A percentile compares a stretch with the other conserved stretches of the same genome.
Conservation (phyloP, 2,797 vertebrate species). For the Danionella dracula region DNA sequence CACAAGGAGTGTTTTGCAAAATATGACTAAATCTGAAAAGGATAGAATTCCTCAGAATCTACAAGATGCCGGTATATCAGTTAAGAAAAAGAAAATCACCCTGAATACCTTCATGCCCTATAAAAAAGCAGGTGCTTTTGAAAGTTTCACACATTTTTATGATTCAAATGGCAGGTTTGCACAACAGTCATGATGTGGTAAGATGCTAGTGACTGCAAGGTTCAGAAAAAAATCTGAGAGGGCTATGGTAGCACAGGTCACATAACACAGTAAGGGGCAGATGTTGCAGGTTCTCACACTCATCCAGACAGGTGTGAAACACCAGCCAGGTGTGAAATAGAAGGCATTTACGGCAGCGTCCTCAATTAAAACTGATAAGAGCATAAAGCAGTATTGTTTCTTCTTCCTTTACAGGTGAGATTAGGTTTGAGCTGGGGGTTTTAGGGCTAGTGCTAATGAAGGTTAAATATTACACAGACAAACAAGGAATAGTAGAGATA, state of each 20-base stretch:
- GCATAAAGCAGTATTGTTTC: constrained; percentile 21
- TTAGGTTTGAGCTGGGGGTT: background rate
- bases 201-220: too few species aligned
- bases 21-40: constrained; percentile 10
- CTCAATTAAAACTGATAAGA: constrained; percentile 38
- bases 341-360: constrained; percentile 31
- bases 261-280: constrained; percentile 45
- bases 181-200: too few species aligned
- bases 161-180: too few species aligned
- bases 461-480: constrained; percentile 22
- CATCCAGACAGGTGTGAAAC: constrained; percentile 1
- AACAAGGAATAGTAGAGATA: background rate
- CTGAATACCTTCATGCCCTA: too few species aligned
- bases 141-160: too few species aligned
- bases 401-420: background rate
- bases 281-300: constrained; percentile 9
- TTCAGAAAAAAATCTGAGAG: too few species aligned
- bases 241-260: too few species aligned
- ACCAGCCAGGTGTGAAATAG: constrained; percentile 11
- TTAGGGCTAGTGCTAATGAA: background rate
- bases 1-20: constrained; percentile 17
- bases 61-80: too few species aligned
- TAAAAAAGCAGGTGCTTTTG: too few species aligned
- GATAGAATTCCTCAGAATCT: too few species aligned
- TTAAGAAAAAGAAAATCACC: too few species aligned